Base-by-base conservation (phyloP, 2,888 invertebrate species). In the Caenorhabditis afra region DNA sequence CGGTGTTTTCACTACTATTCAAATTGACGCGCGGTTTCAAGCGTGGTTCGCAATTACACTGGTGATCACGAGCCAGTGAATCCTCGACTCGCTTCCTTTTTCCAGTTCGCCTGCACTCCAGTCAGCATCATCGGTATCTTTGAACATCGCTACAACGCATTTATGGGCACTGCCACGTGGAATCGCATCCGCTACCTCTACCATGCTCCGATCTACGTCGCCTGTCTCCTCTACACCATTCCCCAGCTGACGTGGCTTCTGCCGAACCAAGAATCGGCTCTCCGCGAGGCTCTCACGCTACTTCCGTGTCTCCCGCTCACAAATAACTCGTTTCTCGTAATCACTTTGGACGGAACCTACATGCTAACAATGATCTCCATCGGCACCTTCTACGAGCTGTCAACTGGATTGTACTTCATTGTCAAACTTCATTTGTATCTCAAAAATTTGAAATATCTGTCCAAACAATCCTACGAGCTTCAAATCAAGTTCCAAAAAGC, bases 171-270 rank as follows among this genome's bases (percentile, higher is more conserved):
- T 37, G 2, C 55, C 22, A 55, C 18, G 3, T 55, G 55, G 55
- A n/a, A 37, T 4, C n/a, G 11, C 7, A 12, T 55, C 37, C 37
- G 55, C 1, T n/a, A 5, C 8, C 55, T 37, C 16, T 55, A 37
- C 55, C 55, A 55, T 37, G 10, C 37, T 18, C 16, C 37, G 37
- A 55, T 16, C 23, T 55, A 37, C 55, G 18, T 37, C 11, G n/a
- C 18, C 37, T 16, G 18, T 12, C 37, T 37, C 55, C 18, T 37
- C 1, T 55, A 29, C 20, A 35, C 18, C 18, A 55, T 55, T 11
- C 55, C 55, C 10, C 55, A 55, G 23, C 12, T 37, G 1, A 55
- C 39, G 5, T 18, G n/a, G 4, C 10, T 37, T 1, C 37, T 55
- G 1, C 55, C 55, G 16, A 37, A 55, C 3, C 55, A 55, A 18